These are phyloP conservation scores for Ostrea denselamellosa DNA, from an alignment of 1,140 invertebrate genomes.

Conservation along the genomic window DNA sequence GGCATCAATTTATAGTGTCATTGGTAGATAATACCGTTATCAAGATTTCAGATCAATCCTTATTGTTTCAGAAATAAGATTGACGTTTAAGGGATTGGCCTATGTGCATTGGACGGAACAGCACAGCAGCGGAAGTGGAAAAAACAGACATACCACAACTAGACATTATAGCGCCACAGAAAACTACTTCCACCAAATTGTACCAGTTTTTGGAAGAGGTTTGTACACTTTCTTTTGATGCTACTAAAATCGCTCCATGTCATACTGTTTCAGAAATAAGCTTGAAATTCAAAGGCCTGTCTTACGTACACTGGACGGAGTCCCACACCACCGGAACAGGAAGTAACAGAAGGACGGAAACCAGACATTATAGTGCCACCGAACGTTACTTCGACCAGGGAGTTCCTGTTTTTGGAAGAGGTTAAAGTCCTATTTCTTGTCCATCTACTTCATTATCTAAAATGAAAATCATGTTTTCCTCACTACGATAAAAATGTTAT, in stretches of 20 bases:
- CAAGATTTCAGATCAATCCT: background rate
- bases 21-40: background rate
- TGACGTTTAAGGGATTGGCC: conserved; percentile 66
- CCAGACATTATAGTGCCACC: conserved; percentile 61
- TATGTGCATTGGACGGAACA: conserved; percentile 70
- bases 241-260: background rate
- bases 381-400: conserved; percentile 69
- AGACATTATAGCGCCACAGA: conserved; percentile 65
- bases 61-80: conserved; percentile 64
- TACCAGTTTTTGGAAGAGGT: conserved; percentile 69
- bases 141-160: conserved; percentile 64
- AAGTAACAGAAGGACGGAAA: conserved; percentile 62
- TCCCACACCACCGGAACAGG: conserved; percentile 63
- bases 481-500: no score
- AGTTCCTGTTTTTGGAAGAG: conserved; percentile 66
- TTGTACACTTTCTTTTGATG: background rate
- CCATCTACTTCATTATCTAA: background rate
- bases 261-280: conserved; percentile 63
- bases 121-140: conserved; percentile 66
- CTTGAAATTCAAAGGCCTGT: conserved; percentile 64
- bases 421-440: conserved; percentile 44
- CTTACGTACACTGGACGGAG: conserved; percentile 70
- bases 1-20: background rate
- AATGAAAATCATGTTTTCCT: background rate
- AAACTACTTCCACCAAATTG: conserved; percentile 66